Conservation (phyloP, 2,797 vertebrate species). For the Vultur gryphus region DNA sequence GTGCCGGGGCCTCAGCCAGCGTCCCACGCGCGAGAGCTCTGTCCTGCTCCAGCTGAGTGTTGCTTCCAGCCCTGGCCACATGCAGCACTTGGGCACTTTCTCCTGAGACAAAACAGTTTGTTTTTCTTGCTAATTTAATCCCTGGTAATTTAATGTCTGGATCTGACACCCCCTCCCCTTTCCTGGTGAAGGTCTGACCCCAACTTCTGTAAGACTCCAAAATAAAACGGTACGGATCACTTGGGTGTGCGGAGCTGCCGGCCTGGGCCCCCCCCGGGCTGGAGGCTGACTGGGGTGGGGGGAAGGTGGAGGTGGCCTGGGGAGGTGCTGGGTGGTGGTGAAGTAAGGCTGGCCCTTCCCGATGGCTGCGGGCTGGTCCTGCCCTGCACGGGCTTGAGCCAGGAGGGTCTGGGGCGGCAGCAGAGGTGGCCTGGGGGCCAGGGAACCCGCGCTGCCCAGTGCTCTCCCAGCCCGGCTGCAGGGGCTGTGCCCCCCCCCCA, state of each 20-base stretch:
- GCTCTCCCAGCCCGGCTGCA: neutral
- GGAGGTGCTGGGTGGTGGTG: too few species aligned
- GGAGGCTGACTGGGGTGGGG: too few species aligned
- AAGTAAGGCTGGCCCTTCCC: too few species aligned
- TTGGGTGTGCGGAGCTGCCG: neutral
- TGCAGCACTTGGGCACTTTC: slow-evolving; percentile 40
- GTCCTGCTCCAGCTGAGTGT: neutral
- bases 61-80: neutral
- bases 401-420: neutral
- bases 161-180: neutral
- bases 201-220: neutral
- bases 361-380: neutral
- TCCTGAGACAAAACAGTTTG: slow-evolving; percentile 1
- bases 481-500: neutral
- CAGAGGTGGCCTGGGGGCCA: too few species aligned
- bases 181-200: neutral
- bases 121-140: slow-evolving; percentile 48
- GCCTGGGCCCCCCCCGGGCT: too few species aligned
- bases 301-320: neutral
- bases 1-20: neutral
- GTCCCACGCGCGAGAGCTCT: neutral
- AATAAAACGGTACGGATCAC: slow-evolving; percentile 15
- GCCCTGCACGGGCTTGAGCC: too few species aligned
- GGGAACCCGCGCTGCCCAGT: neutral
- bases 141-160: slow-evolving; percentile 22